Evolutionary conservation across 2,888 invertebrate species (phyloP), one percentile per base, ranked within the genome.

Genomic region (Mylabris sibirica): DNA sequence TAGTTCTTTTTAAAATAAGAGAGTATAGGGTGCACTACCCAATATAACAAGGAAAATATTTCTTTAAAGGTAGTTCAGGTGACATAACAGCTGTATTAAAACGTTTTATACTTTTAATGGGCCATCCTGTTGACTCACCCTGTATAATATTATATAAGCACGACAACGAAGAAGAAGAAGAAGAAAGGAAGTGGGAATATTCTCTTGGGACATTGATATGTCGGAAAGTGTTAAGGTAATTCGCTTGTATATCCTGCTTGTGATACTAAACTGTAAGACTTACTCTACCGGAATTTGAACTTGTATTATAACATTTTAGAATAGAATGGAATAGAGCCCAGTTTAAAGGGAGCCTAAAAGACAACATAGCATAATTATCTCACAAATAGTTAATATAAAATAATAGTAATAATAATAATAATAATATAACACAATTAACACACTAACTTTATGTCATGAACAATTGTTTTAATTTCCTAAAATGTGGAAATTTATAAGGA

Each of bases 231-330:
- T 53, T 24, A 53, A 22, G 53, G 22, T 53, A 53, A 53, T 53
- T 53, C 24, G 22, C 22, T 53, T 53, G 24, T 24, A 22, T 53
- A 53, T 53, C 53, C 53, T 53, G 22, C 24, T 24, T 3, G 11
- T 53, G 53, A 12, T 53, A 3, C 53, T 53, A 53, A 53, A 53
- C 53, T 24, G 24, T 53, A 53, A 53, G 53, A 53, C 24, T 49
- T 49, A 49, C 20, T 49, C 49, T 53, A 24, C 22, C 24, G 53
- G 53, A 53, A 53, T 53, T 53, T 53, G 22, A 53, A 53, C 53
- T 53, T 49, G 20, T 49, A 17, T 44, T 14, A 41, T 41, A 41
- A 41, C 14, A 9, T 17, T 1, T 1, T 9, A 6, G 44, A 49
- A 49, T 49, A 20, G 20, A 30, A 30, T 30, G 30, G 30, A 30